Evolutionary conservation across 2,797 vertebrate species (phyloP), one percentile per base, ranked within the genome.

Genomic region (Coccyzus lansbergi): DNA sequence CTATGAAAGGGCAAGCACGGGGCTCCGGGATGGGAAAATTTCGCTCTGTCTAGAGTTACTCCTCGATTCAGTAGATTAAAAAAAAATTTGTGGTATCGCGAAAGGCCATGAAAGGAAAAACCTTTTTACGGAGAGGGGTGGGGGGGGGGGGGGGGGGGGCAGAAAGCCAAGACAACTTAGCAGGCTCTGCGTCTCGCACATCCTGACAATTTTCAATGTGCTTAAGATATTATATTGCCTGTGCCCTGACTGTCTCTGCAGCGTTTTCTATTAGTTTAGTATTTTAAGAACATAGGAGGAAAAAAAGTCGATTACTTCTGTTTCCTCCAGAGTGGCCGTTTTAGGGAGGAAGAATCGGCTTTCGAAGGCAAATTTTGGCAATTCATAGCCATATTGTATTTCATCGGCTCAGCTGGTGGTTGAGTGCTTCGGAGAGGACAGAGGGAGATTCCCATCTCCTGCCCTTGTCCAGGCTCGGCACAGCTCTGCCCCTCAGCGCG

Each of bases 41-140:
- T 77, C 8, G 0, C 28, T 62, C 19, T 70, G 60, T 55, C 86
- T 76, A 59, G 17, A 75, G 56, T 67, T 92, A 48, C 58, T 63
- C 15, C 40, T 89, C 69, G 13, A 44, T 34, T 67, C 34, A 17
- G 65, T 15, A 75, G 67, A n/a, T n/a, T n/a, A n/a, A n/a, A 34
- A 74, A 68, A 56, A 83, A 46, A 42, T 2, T 2, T 8, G 5
- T 36, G 55, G 11, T 13, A 18, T 33, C 88, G n/a, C 87, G 83
- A 93, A 92, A 59, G 22, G 26, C 83, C 70, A 6, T 6, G 59
- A 56, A 83, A 88, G 60, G 52, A 80, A 85, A 93, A 91, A 49
- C 15, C 34, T 56, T 82, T 77, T 34, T 33, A 40, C 10, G 1
- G 3, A 7, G 74, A n/a, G n/a, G n/a, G n/a, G n/a, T n/a, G n/a